Percentiles rank a stretch among this genome's conserved stretches.
phyloP scores from a whole-genome alignment of 2,888 invertebrate genomes.

The Metalampra italica region DNA sequence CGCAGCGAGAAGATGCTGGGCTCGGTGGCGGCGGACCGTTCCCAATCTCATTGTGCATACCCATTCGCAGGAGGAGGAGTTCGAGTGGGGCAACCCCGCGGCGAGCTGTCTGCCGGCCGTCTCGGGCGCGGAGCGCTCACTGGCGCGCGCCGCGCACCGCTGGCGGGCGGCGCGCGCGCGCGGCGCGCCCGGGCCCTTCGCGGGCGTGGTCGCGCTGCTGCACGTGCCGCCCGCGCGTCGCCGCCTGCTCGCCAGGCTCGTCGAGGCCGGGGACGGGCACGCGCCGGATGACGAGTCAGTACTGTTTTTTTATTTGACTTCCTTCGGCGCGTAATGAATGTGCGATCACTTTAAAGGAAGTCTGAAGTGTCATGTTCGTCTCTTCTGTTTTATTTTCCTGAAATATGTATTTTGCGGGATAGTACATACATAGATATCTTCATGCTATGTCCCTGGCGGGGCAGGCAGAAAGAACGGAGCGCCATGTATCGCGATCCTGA shows the following conservation, averaged over 20 bases:
- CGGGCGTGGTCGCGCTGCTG: constrained; percentile 72
- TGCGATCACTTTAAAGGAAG: too few relatives aligned
- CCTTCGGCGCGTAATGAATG: not conserved
- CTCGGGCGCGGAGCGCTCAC: constrained; percentile 57
- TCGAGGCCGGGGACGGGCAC: constrained; percentile 87
- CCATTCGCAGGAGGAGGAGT: constrained; percentile 84
- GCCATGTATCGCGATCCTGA: too few relatives aligned
- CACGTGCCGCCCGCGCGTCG: constrained; percentile 79
- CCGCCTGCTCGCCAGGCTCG: constrained; percentile 82
- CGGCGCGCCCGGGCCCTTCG: constrained; percentile 71
- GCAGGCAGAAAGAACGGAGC: too few relatives aligned
- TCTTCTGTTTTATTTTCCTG: too few relatives aligned
- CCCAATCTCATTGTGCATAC: too few relatives aligned
- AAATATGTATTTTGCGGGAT: too few relatives aligned
- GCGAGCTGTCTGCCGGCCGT: constrained; percentile 75
- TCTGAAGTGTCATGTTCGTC: too few relatives aligned
- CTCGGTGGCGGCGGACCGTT: constrained; percentile 91
- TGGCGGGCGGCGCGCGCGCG: constrained; percentile 83
- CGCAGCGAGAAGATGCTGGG: constrained; percentile 93
- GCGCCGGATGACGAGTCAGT: constrained; percentile 80
- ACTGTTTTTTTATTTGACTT: not conserved
- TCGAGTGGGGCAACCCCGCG: constrained; percentile 90
- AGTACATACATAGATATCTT: too few relatives aligned
- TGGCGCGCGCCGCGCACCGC: constrained; percentile 80
- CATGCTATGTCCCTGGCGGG: too few relatives aligned